Percentiles rank a stretch among this genome's conserved stretches.
These are phyloP conservation scores for Piprites chloris DNA, from an alignment of 2,113 vertebrate genomes.

Conservation along the genomic window DNA sequence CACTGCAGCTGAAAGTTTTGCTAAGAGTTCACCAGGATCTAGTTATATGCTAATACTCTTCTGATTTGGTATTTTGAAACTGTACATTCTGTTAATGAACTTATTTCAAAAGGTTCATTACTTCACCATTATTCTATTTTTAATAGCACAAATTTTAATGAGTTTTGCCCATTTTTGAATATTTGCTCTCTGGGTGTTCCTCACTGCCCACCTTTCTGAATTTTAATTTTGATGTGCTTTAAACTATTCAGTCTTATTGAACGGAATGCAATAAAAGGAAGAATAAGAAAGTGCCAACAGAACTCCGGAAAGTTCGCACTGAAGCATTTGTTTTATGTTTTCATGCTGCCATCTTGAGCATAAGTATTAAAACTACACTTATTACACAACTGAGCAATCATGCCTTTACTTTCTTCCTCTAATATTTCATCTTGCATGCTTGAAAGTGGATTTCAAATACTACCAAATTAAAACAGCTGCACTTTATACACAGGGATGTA, in stretches of 20 bases:
- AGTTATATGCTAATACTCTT: neutral
- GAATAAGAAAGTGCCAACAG: neutral
- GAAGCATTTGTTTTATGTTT: constrained; percentile 2
- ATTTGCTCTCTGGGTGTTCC: neutral
- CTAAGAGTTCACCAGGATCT: neutral
- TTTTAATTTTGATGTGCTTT: neutral
- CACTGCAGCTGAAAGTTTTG: neutral
- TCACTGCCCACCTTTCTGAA: neutral
- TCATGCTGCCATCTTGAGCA: constrained; percentile 56
- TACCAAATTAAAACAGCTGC: neutral
- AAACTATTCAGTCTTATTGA: neutral
- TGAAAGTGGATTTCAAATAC: neutral
- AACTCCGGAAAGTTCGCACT: neutral
- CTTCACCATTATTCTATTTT: neutral
- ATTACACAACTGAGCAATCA: neutral
- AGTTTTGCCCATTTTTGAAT: neutral
- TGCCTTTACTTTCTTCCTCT: neutral
- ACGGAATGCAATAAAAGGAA: neutral
- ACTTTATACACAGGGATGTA: neutral
- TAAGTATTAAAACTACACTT: neutral
- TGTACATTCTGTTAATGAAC: neutral
- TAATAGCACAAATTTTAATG: neutral
- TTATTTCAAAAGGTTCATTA: neutral
- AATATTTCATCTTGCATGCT: neutral
- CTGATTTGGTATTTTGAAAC: neutral